A percentile compares a stretch with the other conserved stretches of the same genome.
Evolutionary conservation across 1,140 invertebrate genomes (phyloP).

Genomic region (Plodia interpunctella): DNA sequence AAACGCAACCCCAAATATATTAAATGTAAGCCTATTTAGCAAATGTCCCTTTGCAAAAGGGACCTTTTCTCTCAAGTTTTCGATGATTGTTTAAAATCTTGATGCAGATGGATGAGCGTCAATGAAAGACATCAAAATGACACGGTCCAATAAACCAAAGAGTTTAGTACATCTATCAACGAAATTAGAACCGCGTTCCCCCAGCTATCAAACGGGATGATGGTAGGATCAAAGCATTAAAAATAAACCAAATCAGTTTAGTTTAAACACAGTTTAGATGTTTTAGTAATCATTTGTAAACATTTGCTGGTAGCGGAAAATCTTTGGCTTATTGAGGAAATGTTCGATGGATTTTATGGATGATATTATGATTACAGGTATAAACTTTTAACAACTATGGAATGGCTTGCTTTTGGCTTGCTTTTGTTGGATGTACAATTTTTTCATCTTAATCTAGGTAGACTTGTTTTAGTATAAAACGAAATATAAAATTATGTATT

Average conservation of each 20-base stretch:
- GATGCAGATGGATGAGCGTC: neutral
- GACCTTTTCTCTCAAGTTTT: too few species aligned
- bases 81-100: neutral
- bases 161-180: slow-evolving; percentile 8
- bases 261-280: slow-evolving; percentile 44
- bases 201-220: slow-evolving; percentile 22
- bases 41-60: too few species aligned
- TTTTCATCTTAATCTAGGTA: too few species aligned
- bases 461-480: too few species aligned
- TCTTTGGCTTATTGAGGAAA: neutral
- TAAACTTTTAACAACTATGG: neutral
- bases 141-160: neutral
- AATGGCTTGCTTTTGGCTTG: too few species aligned
- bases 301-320: slow-evolving; percentile 29
- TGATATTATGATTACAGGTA: too few species aligned
- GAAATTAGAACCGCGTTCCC: slow-evolving; percentile 11
- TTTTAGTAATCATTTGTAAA: slow-evolving; percentile 51
- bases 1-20: too few species aligned
- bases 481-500: too few species aligned
- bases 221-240: slow-evolving; percentile 49
- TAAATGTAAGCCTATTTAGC: too few species aligned
- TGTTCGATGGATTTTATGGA: neutral
- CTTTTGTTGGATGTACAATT: too few species aligned
- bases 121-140: neutral
- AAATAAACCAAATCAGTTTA: slow-evolving; percentile 45